Conservation (phyloP, 2,797 vertebrate genomes). For the Buceros bicornis region DNA sequence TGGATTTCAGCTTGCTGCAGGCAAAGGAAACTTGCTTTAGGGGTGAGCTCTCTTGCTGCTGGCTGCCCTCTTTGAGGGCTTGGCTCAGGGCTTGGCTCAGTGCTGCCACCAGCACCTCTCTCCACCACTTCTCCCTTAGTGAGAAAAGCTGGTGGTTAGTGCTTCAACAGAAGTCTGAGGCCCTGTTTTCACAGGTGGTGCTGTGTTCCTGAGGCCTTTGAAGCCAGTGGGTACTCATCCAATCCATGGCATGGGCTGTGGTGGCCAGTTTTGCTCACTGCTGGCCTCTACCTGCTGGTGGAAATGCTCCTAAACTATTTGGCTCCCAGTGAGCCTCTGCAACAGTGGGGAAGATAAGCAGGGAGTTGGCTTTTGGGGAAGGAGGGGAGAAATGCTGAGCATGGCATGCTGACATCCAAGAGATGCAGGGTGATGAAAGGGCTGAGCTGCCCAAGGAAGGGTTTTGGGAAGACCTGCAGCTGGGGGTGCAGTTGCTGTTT, state of each 20-base stretch:
- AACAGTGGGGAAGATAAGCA: neutral
- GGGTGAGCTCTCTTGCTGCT: neutral
- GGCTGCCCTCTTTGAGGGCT: neutral
- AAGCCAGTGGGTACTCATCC: neutral
- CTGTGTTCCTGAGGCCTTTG: neutral
- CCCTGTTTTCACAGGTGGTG: neutral
- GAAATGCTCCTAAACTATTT: neutral
- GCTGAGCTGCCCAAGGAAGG: neutral
- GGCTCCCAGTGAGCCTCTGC: neutral
- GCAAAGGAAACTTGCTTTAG: conserved; percentile 14
- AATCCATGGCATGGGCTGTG: neutral
- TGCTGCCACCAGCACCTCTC: neutral
- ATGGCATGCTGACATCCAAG: neutral
- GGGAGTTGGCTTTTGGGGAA: neutral
- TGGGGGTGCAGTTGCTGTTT: rapidly evolving
- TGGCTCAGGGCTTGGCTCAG: neutral
- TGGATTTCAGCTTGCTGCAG: conserved; percentile 5
- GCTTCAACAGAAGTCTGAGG: neutral
- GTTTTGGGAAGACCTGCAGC: neutral
- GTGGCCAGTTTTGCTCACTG: rapidly evolving
- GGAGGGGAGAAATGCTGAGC: neutral
- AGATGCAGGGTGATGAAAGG: neutral
- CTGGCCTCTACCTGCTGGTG: neutral
- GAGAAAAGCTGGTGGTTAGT: neutral
- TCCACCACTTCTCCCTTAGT: neutral